These are phyloP conservation scores for Ptychadena robeensis DNA, from an alignment of 2,797 vertebrate genomes.

Conservation along the genomic window DNA sequence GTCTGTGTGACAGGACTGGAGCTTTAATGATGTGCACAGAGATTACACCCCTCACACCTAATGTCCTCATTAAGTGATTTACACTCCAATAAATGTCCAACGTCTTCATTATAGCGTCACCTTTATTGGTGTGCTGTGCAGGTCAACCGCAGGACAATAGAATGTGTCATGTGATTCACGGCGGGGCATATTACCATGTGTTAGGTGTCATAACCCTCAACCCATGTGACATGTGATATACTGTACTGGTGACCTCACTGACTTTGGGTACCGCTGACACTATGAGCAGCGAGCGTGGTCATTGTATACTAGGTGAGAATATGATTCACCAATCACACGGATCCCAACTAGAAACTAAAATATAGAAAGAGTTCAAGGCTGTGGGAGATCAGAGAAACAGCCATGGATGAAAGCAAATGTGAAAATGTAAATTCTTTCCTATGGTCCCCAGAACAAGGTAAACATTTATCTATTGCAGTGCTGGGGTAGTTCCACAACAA, in stretches of 20 bases:
- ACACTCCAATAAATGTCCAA: neutral
- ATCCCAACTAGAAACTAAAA: too few relatives aligned
- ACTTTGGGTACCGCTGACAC: neutral
- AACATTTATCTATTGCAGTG: too few relatives aligned
- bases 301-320: too few relatives aligned
- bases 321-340: too few relatives aligned
- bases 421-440: too few relatives aligned
- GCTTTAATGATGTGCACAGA: neutral
- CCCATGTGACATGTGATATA: neutral
- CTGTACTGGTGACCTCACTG: neutral
- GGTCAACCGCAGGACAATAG: slow-evolving; percentile 6
- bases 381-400: too few relatives aligned
- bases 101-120: neutral
- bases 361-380: too few relatives aligned
- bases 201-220: neutral
- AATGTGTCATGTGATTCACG: neutral
- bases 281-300: too few relatives aligned
- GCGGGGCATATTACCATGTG: neutral
- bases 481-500: too few relatives aligned
- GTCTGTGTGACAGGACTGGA: neutral
- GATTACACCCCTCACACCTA: neutral
- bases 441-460: too few relatives aligned
- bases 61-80: neutral
- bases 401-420: too few relatives aligned
- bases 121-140: neutral